Base-by-base conservation (phyloP, 2,797 vertebrate genomes). In the Megaceryle alcyon region DNA sequence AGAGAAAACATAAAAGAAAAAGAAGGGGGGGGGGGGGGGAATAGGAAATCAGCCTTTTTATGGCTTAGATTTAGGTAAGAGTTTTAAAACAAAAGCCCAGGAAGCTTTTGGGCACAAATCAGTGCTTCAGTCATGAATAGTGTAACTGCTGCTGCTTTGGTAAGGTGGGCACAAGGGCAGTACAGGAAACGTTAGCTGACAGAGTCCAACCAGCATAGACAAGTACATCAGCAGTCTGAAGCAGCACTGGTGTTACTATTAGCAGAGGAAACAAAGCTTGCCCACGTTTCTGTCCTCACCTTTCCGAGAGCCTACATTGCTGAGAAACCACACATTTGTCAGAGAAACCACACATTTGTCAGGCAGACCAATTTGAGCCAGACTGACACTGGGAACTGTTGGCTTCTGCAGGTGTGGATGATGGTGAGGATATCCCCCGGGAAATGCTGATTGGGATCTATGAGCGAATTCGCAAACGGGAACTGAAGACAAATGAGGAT, bases 401-500 rank as follows among this genome's bases (percentile, higher is more conserved):
- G 61, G 26, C 35, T 85, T 77, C 56, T 81, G 60, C 97, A 99
- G 99, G 99, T 17, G 99, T 99, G 88, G 99, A 99, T 13, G 99
- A 99, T 4, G 99, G 99, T 0, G 99, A 99, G 97, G 99, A 99
- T 97, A 99, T 99, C 88, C 99, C 99, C 1, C 97, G 99, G 53
- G 99, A 99, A 95, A 99, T 98, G 98, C 98, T 99, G 49, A 98
- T 99, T 2, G 99, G 99, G 22, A 99, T 99, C 97, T 99, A 99
- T 6, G 99, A 99, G 96, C 98, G 99, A 69, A 99, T 99, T 97
- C 98, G 98, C 65, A 99, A 99, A 92, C 98, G 98, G 17, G 99
- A 99, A 94, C 98, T 99, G 82, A 99, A 99, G 96, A 99, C 99
- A 29, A 99, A 99, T 3, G 99, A 99, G 98, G 99, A 99, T 97